Evolutionary conservation across 2,797 vertebrate genomes (phyloP), one percentile per base, ranked within the genome.

Genomic region (Novumbra hubbsi): DNA sequence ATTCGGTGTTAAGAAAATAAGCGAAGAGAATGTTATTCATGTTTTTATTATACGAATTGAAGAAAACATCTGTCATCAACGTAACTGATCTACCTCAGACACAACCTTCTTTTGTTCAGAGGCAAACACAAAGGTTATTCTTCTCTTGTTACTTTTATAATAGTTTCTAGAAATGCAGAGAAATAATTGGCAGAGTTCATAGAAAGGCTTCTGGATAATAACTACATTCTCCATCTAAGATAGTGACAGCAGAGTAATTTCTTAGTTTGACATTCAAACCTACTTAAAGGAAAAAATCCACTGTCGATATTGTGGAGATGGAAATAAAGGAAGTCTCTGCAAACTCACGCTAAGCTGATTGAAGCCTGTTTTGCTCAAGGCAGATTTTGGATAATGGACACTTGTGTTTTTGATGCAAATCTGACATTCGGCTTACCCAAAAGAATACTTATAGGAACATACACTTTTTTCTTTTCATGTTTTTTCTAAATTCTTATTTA

Each of bases 121-220:
- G 65, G 15, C 27, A 66, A 30, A 70, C 57, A 60, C 57, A 72
- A 62, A 60, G n/a, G 63, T 34, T 67, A 68, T 75, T 79, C 41
- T 45, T 68, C 32, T 70, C 55, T 38, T 72, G 73, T 77, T 79
- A 78, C 76, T 70, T 70, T 76, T 65, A 17, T 27, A 28, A 60
- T 38, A 64, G 65, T 66, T 71, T 74, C 60, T 73, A 71, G 64
- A 78, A 78, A 77, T 14, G 4, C 12, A 74, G 68, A 78, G 19
- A 72, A 76, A 79, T 85, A 80, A 81, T 82, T 81, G 78, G 68
- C 64, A 75, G 74, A 73, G 83, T 80, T 74, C 71, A 78, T 21
- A 19, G 52, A 82, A 74, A 80, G 75, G 71, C 76, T 76, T 75
- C 66, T 67, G 66, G 62, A 76, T 79, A 71, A 74, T 76, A 72